Base-by-base conservation (phyloP, 2,888 invertebrate species). In the Agapostemon virescens region DNA sequence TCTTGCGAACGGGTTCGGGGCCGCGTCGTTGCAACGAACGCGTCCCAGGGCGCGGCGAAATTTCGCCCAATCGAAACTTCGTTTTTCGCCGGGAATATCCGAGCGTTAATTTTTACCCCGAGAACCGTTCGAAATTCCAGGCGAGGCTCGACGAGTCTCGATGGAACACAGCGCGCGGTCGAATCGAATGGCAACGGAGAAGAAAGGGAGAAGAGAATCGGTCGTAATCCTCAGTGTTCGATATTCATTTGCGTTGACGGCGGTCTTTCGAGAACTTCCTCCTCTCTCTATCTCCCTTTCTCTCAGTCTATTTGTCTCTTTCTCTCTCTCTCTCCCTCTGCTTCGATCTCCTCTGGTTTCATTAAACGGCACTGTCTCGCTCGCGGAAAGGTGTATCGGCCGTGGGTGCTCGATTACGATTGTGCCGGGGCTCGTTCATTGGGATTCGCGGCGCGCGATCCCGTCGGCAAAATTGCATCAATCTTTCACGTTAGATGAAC, bases 241-340 rank as follows among this genome's bases (percentile, higher is more conserved):
- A 86, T 84, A 86, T 86, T 81, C 84, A 76, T 86, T 81, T 83
- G 72, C 74, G 79, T 81, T 74, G 64, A 76, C 68, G 63, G 69
- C 61, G 68, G 72, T 69, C 68, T 82, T 63, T 78, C 77, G 69
- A 84, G 71, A 68, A 66, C 72, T 33, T 20, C n/a, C 61, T 5
- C 55, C 33, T 33, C 61, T 5, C 55, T 23, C 15, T 13, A 2
- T 13, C 13, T 6, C 13, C 11, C 38, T 38, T 3, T 38, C 38
- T 5, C 38, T 38, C 38, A 9, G 1, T 38, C 38, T 38, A 38
- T 38, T 11, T 38, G 9, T 55, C 49, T 23, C 0, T 45, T 7
- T 20, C 2, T 45, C 45, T 45, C 20, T 20, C 7, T 45, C 0
- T 20, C n/a, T 55, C 55, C 33, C 30, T 61, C 33, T 20, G 0